Evolutionary conservation across 1,140 invertebrate species (phyloP).

Genomic region (Eurosta solidaginis): DNA sequence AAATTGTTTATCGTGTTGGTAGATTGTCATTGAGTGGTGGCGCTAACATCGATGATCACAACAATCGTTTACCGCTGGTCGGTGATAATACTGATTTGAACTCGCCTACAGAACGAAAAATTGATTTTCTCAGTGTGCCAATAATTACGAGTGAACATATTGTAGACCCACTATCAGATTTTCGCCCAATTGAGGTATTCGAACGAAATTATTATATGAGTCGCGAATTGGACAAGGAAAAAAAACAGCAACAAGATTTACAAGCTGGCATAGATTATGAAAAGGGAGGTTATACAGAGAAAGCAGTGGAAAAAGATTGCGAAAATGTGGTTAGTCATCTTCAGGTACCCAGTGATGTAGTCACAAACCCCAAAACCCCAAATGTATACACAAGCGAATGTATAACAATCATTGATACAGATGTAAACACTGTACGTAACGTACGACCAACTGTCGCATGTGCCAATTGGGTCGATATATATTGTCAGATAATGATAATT

Average conservation of each 20-base stretch:
- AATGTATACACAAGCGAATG: constrained; percentile 58
- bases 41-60: constrained; percentile 50
- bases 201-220: constrained; percentile 56
- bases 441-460: constrained; percentile 2
- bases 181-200: constrained; percentile 56
- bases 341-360: constrained; percentile 55
- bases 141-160: constrained; percentile 48
- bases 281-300: background rate
- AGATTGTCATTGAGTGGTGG: constrained; percentile 51
- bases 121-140: constrained; percentile 53
- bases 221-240: constrained; percentile 48
- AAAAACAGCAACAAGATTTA: constrained; percentile 27
- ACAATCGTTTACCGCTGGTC: constrained; percentile 44
- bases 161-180: constrained; percentile 52
- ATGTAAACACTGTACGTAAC: constrained; percentile 54
- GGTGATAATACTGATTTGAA: background rate
- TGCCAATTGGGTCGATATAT: background rate
- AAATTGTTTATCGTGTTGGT: constrained; percentile 47
- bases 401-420: constrained; percentile 68
- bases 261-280: constrained; percentile 30
- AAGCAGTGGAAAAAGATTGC: constrained; percentile 36
- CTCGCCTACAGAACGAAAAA: constrained; percentile 46
- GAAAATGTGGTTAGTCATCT: constrained; percentile 46
- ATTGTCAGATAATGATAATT: background rate
- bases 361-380: constrained; percentile 45